These are phyloP conservation scores for Scaptomyza hsui DNA, from an alignment of 1,140 invertebrate genomes.

Conservation along the genomic window DNA sequence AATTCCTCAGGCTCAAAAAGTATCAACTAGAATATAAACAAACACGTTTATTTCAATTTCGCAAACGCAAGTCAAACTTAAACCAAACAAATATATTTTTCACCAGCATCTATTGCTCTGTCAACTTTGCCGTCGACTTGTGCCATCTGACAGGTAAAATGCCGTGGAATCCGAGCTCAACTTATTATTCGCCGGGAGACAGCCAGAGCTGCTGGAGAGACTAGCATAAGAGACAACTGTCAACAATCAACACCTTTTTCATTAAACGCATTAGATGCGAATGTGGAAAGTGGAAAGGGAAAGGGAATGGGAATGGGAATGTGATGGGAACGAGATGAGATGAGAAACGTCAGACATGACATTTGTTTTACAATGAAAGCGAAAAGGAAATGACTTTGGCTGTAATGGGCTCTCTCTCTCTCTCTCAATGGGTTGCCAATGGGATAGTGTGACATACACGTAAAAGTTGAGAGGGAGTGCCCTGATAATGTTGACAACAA, in stretches of 20 bases:
- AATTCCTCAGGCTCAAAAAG: conserved; percentile 11
- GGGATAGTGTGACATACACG: conserved; percentile 26
- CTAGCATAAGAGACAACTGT: conserved; percentile 53
- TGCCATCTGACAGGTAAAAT: conserved; percentile 51
- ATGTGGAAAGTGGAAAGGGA: conserved; percentile 30
- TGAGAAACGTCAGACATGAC: conserved; percentile 56
- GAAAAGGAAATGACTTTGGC: conserved; percentile 73
- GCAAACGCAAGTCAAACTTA: conserved; percentile 59
- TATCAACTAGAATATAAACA: conserved; percentile 35
- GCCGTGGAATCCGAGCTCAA: conserved; percentile 43
- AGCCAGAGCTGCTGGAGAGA: conserved; percentile 4
- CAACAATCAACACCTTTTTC: conserved; percentile 82
- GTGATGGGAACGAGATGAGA: conserved; percentile 18
- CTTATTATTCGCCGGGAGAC: conserved; percentile 33
- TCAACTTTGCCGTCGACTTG: conserved; percentile 48
- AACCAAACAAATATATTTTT: conserved; percentile 66
- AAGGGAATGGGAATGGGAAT: conserved; percentile 34
- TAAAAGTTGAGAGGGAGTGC: not conserved
- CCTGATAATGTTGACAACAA: conserved; percentile 53
- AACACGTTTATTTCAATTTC: conserved; percentile 62
- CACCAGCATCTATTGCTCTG: conserved; percentile 14
- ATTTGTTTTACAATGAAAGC: conserved; percentile 79
- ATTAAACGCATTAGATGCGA: conserved; percentile 79
- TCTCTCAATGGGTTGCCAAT: conserved; percentile 42
- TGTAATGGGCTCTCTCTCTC: conserved; percentile 44